A percentile compares a stretch with the other conserved stretches of the same genome.
These are phyloP conservation scores for Idaea straminata DNA, from an alignment of 2,888 invertebrate genomes.

Conservation along the genomic window DNA sequence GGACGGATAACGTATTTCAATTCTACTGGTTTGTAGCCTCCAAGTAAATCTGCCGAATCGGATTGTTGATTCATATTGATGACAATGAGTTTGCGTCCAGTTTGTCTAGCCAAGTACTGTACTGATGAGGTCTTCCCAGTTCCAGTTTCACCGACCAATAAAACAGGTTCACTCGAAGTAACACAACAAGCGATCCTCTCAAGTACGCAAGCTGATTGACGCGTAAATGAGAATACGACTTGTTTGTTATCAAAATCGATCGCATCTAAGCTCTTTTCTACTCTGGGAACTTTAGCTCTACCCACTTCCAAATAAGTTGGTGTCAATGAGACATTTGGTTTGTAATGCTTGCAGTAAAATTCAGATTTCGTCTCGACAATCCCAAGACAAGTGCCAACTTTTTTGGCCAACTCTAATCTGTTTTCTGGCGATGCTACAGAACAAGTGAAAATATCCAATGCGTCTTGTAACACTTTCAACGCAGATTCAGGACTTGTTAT, in stretches of 20 bases:
- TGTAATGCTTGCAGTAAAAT: constrained; percentile 88
- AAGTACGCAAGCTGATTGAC: constrained; percentile 88
- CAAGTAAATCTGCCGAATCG: constrained; percentile 96
- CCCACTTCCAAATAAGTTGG: constrained; percentile 84
- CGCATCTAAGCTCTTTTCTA: constrained; percentile 60
- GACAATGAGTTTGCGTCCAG: constrained; percentile 92
- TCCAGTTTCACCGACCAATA: constrained; percentile 98
- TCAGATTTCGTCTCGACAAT: constrained; percentile 90
- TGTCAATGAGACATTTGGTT: constrained; percentile 85
- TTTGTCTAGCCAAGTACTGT: constrained; percentile 92
- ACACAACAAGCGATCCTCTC: constrained; percentile 95
- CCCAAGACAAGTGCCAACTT: constrained; percentile 90
- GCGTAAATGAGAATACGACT: constrained; percentile 89
- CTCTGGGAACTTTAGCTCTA: constrained; percentile 79
- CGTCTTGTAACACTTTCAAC: constrained; percentile 90
- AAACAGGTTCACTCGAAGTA: constrained; percentile 90
- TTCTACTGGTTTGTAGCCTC: constrained; percentile 98
- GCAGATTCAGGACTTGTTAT: constrained; percentile 85
- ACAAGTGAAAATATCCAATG: constrained; percentile 94
- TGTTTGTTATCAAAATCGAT: constrained; percentile 65
- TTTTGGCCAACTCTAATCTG: constrained; percentile 84
- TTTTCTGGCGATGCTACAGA: constrained; percentile 84
- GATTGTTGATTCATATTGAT: constrained; percentile 99
- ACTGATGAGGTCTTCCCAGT: constrained; percentile 98
- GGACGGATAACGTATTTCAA: constrained; percentile 90